These are phyloP conservation scores for Xerus rutilus DNA, from an alignment of 2,797 vertebrate species.

Conservation along the genomic window DNA sequence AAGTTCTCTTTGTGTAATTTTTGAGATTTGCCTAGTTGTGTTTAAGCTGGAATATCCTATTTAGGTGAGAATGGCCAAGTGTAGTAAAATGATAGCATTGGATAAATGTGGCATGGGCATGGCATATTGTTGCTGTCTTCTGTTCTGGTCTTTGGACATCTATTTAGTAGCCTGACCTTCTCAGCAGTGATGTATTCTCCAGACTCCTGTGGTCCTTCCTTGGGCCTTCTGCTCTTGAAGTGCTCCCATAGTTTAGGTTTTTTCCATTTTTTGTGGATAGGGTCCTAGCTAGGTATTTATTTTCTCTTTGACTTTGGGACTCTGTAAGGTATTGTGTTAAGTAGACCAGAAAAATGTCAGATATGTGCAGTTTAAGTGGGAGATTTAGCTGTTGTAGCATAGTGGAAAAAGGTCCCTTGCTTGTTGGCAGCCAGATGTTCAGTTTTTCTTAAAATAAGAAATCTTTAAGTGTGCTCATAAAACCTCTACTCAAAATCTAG, in stretches of 20 bases:
- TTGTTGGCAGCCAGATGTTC: neutral
- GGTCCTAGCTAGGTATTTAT: neutral
- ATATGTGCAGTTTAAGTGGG: neutral
- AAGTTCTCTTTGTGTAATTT: neutral
- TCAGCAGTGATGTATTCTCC: neutral
- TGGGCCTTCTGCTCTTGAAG: neutral
- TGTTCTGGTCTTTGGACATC: neutral
- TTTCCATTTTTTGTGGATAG: neutral
- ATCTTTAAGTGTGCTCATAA: neutral
- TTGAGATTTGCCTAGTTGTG: neutral
- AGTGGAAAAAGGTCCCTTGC: neutral
- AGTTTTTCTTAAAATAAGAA: slow-evolving; percentile 7
- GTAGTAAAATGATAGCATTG: slow-evolving; percentile 41
- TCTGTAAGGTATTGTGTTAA: neutral
- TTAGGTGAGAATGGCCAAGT: slow-evolving; percentile 1
- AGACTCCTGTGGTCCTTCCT: neutral
- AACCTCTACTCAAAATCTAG: neutral
- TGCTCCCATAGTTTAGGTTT: neutral
- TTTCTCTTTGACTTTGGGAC: neutral
- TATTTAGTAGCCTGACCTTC: neutral
- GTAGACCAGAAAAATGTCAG: neutral
- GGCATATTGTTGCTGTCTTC: neutral
- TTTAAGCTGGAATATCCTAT: neutral
- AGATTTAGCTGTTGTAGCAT: neutral
- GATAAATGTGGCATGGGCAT: neutral